Base-by-base conservation (phyloP, 2,797 vertebrate genomes). In the Mus minutoides region DNA sequence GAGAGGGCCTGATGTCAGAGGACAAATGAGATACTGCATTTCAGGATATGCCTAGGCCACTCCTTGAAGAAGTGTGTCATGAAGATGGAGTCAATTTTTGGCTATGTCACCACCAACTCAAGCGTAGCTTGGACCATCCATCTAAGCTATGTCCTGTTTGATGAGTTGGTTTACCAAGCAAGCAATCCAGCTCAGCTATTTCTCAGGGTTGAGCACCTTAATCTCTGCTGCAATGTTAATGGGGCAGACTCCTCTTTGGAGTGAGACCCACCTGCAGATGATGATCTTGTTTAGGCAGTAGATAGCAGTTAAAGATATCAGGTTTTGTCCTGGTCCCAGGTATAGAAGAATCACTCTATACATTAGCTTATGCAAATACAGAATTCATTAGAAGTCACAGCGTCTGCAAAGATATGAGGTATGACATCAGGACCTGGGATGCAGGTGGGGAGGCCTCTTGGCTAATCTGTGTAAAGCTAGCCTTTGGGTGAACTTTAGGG, bases 151-250 rank as follows among this genome's bases (percentile, higher is more conserved):
- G 54, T 64, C 78, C 80, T 93, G 1, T 69, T 93, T 90, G 76
- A 93, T 90, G 64, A 96, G 58, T 17, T 71, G n/a, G 3, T 92
- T 95, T 96, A 92, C 92, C 85, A 97, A 93, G 69, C 49, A 88
- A 94, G 91, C 79, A 37, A 2, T 75, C n/a, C 77, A 73, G 94
- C 78, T 92, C 29, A 83, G 34, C 69, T 76, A 1, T 69, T 92
- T 83, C 54, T 82, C 88, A 94, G 93, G 90, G 77, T 11, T 92
- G 54, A 67, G 6, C n/a, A 93, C 92, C 85, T 73, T 95, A 95
- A 94, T 95, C 67, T 88, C 67, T 54, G 69, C 40, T 37, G 6
- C 89, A 62, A 67, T 86, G 56, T 92, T 69, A 95, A 34, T 71
- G 56, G 82, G 67, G 40, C 85, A 76, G 64, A 76, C 75, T 88